Percentiles rank a stretch among this genome's conserved stretches.
Conservation (phyloP, 2,888 invertebrate species). For the Eubasilissa splendida region DNA sequence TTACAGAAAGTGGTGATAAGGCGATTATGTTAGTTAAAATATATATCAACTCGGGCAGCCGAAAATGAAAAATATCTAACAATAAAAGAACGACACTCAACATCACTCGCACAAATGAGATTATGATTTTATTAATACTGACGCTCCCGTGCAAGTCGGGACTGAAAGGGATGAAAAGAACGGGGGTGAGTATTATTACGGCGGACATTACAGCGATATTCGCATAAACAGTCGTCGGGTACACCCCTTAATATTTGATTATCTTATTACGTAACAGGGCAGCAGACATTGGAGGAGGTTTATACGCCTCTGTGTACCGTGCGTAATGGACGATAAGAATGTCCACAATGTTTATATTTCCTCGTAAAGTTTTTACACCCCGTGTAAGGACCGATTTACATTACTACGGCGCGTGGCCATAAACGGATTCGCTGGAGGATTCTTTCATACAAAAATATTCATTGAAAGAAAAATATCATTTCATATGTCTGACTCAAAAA, state of each 20-base stretch:
- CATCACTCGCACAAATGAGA: too few relatives aligned
- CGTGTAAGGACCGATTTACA: conserved; percentile 30
- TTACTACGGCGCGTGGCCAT: not conserved
- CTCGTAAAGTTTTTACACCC: conserved; percentile 48
- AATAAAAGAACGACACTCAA: too few relatives aligned
- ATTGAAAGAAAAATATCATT: not conserved
- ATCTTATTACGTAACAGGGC: conserved; percentile 43
- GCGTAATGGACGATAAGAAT: conserved; percentile 51
- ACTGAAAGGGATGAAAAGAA: not conserved
- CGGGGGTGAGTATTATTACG: conserved; percentile 15
- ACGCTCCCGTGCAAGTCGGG: not conserved
- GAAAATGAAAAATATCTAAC: too few relatives aligned
- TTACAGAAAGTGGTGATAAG: too few relatives aligned
- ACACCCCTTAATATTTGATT: conserved; percentile 54
- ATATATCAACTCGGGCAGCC: too few relatives aligned
- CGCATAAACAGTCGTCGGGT: conserved; percentile 41
- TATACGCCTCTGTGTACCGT: conserved; percentile 33
- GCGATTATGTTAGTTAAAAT: too few relatives aligned
- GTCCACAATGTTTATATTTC: conserved; percentile 48
- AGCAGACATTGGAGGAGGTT: conserved; percentile 48
- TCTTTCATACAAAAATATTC: conserved; percentile 12
- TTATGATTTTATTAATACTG: too few relatives aligned
- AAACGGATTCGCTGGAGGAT: not conserved
- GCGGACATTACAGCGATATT: conserved; percentile 20
- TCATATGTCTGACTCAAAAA: too few relatives aligned